Base-by-base conservation (phyloP, 2,888 invertebrate genomes). In the Dryadula phaetusa region DNA sequence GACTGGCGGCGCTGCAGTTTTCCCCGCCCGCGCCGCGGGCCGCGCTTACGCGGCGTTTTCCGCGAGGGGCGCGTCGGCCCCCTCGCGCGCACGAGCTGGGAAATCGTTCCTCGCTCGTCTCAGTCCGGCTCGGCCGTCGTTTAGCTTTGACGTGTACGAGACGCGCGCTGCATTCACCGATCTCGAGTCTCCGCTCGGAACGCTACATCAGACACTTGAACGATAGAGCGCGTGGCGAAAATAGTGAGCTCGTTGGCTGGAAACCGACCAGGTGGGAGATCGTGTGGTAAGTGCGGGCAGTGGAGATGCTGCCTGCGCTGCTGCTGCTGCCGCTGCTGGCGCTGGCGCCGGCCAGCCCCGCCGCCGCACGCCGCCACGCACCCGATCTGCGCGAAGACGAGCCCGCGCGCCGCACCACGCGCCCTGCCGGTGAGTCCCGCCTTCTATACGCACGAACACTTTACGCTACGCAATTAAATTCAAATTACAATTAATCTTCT, bases 321-420 rank as follows among this genome's bases (percentile, higher is more conserved):
- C 77, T 82, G 70, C 77, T 80, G 70, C 85, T 89, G 84, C 82
- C 88, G 81, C 76, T 90, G 86, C 83, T 88, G 81, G 83, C 82
- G 85, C 81, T 85, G 86, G 84, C 80, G 78, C 82, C 81, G 78
- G 78, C 81, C 79, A 81, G 77, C 75, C 84, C 84, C 72, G 87
- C 80, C 65, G 80, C 78, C 64, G 88, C 90, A 75, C 90, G 94
- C 77, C 93, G 94, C 78, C 94, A 94, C 82, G 94, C 95, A 77
- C 95, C 95, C 74, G 90, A 94, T 75, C 89, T 95, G 81, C 89
- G 93, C 69, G 95, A 95, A 85, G 95, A 95, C 85, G 94, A 95
- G 79, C 95, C 94, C 84, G 94, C 94, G 74, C 93, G 95, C 63
- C 94, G 95, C 77, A 94, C 94, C 81, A 92, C 92, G 76, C 92